Evolutionary conservation across 2,888 invertebrate species (phyloP).

Genomic region (Ectobius pallidus): DNA sequence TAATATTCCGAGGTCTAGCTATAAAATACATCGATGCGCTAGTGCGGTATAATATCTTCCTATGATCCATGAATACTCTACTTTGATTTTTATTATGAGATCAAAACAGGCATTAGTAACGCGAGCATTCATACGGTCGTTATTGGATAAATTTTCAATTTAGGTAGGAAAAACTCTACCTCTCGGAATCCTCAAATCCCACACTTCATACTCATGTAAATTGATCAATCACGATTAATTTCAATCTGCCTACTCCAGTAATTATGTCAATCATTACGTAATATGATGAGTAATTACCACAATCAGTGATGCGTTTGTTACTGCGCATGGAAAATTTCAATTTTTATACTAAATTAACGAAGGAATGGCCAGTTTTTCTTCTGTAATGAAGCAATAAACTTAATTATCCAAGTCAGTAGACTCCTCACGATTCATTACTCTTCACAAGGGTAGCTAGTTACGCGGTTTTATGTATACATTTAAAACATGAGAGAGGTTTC

Average conservation of each 20-base stretch:
- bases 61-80: not conserved
- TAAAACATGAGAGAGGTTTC: no score
- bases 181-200: not conserved
- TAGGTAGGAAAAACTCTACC: not conserved
- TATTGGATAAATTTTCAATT: not conserved
- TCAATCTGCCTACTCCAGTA: not conserved
- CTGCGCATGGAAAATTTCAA: not conserved
- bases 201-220: not conserved
- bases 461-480: not conserved
- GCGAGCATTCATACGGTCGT: not conserved
- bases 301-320: not conserved
- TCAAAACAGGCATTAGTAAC: no score
- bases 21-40: no score
- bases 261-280: not conserved
- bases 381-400: constrained; percentile 2
- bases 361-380: not conserved
- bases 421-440: not conserved
- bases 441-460: not conserved
- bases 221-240: not conserved
- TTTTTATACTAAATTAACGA: constrained; percentile 4
- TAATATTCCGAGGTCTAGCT: no score
- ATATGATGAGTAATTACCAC: not conserved
- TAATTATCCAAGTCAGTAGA: constrained; percentile 1
- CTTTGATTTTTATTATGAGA: no score
- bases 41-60: not conserved